Conservation (phyloP, 2,888 invertebrate genomes). For the Archips xylosteana region DNA sequence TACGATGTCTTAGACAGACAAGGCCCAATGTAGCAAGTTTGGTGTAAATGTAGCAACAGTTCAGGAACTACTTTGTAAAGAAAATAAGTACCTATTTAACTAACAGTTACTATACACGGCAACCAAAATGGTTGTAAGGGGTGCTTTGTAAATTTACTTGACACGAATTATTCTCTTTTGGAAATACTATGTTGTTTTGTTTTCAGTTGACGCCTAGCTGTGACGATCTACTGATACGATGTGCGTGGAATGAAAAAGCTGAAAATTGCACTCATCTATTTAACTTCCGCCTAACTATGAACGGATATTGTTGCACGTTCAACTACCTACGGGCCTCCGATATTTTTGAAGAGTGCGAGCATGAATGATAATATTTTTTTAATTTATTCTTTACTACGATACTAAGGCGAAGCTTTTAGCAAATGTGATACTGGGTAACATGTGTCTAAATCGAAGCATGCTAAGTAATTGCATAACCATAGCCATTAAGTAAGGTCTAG, state of each 20-base stretch:
- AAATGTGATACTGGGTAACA: no score
- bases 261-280: constrained; percentile 80
- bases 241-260: constrained; percentile 78
- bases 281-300: constrained; percentile 83
- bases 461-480: no score
- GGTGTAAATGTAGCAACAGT: no score
- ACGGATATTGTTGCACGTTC: constrained; percentile 86
- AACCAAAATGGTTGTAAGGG: no score
- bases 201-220: constrained; percentile 80
- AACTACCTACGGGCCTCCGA: constrained; percentile 82
- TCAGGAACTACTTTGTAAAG: no score
- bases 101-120: no score
- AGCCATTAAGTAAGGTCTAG: no score
- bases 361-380: background rate
- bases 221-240: constrained; percentile 75
- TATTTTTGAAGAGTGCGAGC: constrained; percentile 67
- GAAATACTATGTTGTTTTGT: background rate
- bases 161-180: background rate
- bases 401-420: no score
- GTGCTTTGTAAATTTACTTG: no score
- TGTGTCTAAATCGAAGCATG: no score
- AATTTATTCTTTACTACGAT: background rate
- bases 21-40: background rate
- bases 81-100: no score
- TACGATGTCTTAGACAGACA: background rate